Evolutionary conservation across 2,888 invertebrate species (phyloP).

Genomic region (Gasteruption jaculator): DNA sequence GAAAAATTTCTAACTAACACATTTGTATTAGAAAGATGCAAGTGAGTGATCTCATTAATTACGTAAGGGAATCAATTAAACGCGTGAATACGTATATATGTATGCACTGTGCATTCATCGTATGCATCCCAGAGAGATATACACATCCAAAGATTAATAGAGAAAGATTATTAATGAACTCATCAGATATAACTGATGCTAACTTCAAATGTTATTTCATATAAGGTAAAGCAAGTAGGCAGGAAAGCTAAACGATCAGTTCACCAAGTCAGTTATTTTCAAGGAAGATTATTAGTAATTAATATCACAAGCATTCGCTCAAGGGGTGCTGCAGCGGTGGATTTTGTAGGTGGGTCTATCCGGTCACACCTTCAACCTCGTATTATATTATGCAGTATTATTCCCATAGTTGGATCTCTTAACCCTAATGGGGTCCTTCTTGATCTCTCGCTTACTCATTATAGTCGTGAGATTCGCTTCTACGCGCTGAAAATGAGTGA

Average conservation of each 20-base stretch:
- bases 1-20: no score
- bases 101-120: no score
- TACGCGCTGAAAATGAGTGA: no score
- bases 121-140: constrained; percentile 29
- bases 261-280: constrained; percentile 9
- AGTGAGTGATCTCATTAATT: no score
- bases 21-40: no score
- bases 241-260: constrained; percentile 3
- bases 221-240: constrained; percentile 5
- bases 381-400: no score
- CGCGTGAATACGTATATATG: constrained; percentile 30
- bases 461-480: no score
- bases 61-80: constrained; percentile 39
- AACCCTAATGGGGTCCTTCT: no score
- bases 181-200: constrained; percentile 43
- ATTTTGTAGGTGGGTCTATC: constrained; percentile 13
- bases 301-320: constrained; percentile 9
- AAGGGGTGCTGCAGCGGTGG: constrained; percentile 3
- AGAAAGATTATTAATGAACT: constrained; percentile 44
- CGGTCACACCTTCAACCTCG: constrained; percentile 6
- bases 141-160: constrained; percentile 27
- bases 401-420: no score
- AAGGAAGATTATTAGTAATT: constrained; percentile 10
- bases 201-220: no score
- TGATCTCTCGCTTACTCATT: no score